Conservation (phyloP, 2,113 vertebrate genomes). For the Odocoileus hemionus region DNA sequence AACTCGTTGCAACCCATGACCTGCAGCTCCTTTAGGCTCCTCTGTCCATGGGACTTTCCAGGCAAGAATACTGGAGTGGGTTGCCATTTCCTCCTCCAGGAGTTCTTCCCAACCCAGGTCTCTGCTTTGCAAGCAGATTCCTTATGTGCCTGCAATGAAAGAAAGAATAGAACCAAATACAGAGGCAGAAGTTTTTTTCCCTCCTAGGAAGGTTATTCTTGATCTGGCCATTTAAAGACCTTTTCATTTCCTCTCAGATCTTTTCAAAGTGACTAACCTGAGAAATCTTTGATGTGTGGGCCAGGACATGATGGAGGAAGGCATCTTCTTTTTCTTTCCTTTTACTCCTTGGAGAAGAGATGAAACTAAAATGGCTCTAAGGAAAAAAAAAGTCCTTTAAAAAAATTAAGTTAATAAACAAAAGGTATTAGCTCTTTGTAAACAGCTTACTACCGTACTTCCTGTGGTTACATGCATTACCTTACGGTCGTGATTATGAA, state of each 20-base stretch:
- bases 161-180: neutral
- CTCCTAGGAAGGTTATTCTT: neutral
- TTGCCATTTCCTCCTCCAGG: neutral
- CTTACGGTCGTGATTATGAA: neutral
- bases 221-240: neutral
- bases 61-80: neutral
- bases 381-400: neutral
- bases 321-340: neutral
- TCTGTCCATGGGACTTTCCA: neutral
- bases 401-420: neutral
- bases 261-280: neutral
- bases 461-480: neutral
- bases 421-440: neutral
- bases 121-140: neutral
- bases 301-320: neutral
- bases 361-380: neutral
- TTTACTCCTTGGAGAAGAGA: neutral
- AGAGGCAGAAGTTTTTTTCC: neutral
- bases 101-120: neutral
- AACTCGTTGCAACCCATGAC: neutral
- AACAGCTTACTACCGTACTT: neutral
- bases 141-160: neutral
- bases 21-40: neutral
- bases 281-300: neutral
- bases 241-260: neutral